Conservation (phyloP, 2,797 vertebrate species). For the Melanotaenia pygmaea region DNA sequence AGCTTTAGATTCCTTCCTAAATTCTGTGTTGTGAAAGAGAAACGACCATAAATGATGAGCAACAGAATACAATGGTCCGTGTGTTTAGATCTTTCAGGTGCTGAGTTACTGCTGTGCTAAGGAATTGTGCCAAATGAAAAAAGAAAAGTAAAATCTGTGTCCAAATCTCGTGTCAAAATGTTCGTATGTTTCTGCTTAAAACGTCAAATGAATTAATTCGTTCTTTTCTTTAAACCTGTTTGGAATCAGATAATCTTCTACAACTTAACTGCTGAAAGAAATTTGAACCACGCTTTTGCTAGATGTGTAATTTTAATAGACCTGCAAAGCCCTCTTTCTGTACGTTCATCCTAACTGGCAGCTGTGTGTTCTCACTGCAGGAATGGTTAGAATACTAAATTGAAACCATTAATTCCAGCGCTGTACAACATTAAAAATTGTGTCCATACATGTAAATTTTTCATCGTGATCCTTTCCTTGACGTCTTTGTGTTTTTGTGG, state of each 20-base stretch:
- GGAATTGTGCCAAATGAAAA: no score
- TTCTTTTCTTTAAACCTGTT: background rate
- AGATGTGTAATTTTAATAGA: background rate
- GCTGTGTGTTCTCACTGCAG: constrained; percentile 27
- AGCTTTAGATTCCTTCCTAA: background rate
- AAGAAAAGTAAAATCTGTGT: no score
- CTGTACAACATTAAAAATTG: constrained; percentile 37
- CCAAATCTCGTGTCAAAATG: no score
- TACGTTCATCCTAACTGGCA: background rate
- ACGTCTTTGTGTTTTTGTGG: constrained; percentile 41
- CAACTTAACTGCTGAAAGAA: no score
- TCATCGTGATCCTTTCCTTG: constrained; percentile 52
- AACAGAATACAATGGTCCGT: no score
- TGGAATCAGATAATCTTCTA: background rate
- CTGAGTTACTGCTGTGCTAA: background rate
- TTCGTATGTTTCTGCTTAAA: background rate
- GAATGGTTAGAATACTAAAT: constrained; percentile 64
- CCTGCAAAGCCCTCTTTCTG: background rate
- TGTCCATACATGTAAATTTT: constrained; percentile 35
- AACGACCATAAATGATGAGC: background rate
- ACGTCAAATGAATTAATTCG: no score
- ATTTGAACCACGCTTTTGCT: background rate
- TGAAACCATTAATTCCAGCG: constrained; percentile 51
- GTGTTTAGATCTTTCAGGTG: background rate
- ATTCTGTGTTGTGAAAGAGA: background rate